Base-by-base conservation (phyloP, 2,888 invertebrate genomes). In the Cryptocephalus moraei region DNA sequence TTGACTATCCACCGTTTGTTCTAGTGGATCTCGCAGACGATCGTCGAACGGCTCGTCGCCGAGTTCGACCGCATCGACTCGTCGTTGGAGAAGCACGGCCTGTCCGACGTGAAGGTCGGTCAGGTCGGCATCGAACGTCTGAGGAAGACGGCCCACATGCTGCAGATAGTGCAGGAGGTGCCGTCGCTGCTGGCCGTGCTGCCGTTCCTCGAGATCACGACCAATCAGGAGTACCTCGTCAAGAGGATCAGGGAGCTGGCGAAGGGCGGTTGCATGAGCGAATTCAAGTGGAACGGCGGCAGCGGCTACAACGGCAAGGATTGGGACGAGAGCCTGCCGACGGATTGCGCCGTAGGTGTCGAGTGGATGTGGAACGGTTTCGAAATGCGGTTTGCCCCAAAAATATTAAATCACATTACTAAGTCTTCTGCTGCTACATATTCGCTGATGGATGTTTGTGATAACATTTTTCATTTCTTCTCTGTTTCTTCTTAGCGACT, bases 241-340 rank as follows among this genome's bases (percentile, higher is more conserved):
- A 81, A 80, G 52, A 75, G 94, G 56, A 82, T 93, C 33, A 76
- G 78, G 62, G 86, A 87, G 60, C 74, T 94, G 52, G 79, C 86
- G 0, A 80, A 78, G 63, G 91, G 91, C 51, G 89, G 91, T 9
- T 91, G 91, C 63, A 85, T 94, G 74, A 86, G 89, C 62, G 86
- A 85, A 59, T 95, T 86, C 72, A 82, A 82, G 54, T 94, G 94
- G 93, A 84, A 86, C 70, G 79, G 83, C 48, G 93, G 93, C 41
- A 84, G 86, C 39, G 73, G 73, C 32, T 78, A 80, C 60, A 79
- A 82, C 60, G 82, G 82, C 11, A 81, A 86, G 60, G 80, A 79
- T 42, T 91, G 92, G 91, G 86, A 84, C 58, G 83, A 84, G 50
- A 79, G 83, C 60, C 73, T 88, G 56, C 92, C 92, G 10, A 84